phyloP scores from a whole-genome alignment of 2,888 invertebrate genomes.

The Thalpophila matura region DNA sequence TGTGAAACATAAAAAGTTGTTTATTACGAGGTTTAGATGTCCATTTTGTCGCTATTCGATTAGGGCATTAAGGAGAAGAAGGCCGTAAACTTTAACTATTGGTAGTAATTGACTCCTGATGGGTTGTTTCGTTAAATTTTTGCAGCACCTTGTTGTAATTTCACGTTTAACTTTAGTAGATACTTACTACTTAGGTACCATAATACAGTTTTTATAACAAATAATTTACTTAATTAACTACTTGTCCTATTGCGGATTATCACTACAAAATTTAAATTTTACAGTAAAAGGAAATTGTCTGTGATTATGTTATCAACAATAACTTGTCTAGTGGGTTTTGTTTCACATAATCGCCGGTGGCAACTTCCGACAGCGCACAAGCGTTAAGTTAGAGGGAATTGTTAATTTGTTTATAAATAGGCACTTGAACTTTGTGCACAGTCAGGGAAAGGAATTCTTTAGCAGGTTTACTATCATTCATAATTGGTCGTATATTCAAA shows the following conservation, averaged over 20 bases:
- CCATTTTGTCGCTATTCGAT: constrained; percentile 6
- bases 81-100: constrained; percentile 23
- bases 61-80: neutral
- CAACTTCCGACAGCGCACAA: constrained; percentile 1
- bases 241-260: no score
- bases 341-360: neutral
- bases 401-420: constrained; percentile 51
- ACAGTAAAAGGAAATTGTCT: neutral
- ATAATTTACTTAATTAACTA: no score
- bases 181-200: no score
- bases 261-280: no score
- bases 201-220: no score
- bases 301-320: constrained; percentile 1
- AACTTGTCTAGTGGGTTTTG: constrained; percentile 14
- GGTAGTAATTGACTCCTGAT: constrained; percentile 12
- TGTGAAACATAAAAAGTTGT: neutral
- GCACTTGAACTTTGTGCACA: constrained; percentile 28
- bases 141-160: constrained; percentile 1
- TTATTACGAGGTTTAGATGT: constrained; percentile 1
- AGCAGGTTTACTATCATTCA: no score
- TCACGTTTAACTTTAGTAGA: neutral
- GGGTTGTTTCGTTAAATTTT: constrained; percentile 5
- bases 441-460: no score
- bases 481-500: no score
- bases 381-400: neutral